Conservation (phyloP, 1,140 invertebrate genomes). For the Copidosoma floridanum region DNA sequence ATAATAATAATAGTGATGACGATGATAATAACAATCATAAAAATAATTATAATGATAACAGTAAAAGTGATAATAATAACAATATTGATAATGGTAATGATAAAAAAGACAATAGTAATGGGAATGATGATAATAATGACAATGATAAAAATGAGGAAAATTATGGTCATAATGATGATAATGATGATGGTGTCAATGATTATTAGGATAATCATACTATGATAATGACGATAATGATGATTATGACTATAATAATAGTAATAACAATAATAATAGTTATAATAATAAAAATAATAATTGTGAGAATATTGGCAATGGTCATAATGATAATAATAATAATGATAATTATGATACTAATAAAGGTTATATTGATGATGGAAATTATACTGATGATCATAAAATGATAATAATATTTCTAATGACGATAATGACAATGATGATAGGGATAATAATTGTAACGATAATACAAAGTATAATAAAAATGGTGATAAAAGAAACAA, state of each 20-base stretch:
- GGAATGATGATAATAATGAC: neutral
- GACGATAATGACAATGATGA: neutral
- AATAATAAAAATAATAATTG: neutral
- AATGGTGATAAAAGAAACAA: neutral
- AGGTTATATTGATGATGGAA: neutral
- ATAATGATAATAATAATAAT: neutral
- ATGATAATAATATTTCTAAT: neutral
- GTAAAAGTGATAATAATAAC: too few relatives aligned
- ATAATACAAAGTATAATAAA: neutral
- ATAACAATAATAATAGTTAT: neutral
- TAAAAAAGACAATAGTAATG: too few relatives aligned
- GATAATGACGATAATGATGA: too few relatives aligned
- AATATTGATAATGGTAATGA: too few relatives aligned
- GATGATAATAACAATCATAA: too few relatives aligned
- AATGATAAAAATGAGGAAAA: too few relatives aligned
- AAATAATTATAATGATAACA: too few relatives aligned
- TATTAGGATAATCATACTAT: neutral
- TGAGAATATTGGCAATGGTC: neutral
- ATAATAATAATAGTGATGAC: too few relatives aligned
- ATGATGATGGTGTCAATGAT: neutral
- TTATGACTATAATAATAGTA: neutral
- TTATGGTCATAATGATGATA: too few relatives aligned
- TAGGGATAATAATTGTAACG: neutral
- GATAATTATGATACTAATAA: neutral
- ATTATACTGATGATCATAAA: neutral